phyloP scores from a whole-genome alignment of 2,113 vertebrate species.

The Manacus vitellinus region DNA sequence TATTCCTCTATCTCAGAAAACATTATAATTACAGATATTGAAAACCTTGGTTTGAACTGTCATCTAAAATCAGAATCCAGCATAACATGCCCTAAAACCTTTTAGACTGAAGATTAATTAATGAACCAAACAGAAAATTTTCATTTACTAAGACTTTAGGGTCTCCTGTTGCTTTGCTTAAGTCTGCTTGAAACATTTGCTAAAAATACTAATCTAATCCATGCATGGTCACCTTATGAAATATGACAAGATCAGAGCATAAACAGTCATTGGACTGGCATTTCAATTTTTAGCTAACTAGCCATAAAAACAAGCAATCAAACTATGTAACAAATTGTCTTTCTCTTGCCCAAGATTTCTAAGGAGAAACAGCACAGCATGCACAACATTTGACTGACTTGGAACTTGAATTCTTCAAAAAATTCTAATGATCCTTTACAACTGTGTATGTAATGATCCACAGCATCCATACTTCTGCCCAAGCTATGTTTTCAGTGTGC shows the following conservation, averaged over 20 bases:
- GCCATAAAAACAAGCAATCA: conserved; percentile 2
- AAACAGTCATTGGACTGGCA: neutral
- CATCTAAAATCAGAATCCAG: conserved; percentile 21
- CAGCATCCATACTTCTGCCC: neutral
- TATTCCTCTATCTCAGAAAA: conserved; percentile 7
- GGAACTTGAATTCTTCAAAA: neutral
- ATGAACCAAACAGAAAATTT: neutral
- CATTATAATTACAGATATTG: conserved; percentile 28
- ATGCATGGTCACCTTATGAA: neutral
- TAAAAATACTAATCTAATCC: neutral
- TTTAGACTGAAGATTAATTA: neutral
- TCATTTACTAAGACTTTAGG: neutral
- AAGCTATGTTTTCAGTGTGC: neutral
- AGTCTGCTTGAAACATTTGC: neutral
- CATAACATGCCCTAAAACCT: neutral
- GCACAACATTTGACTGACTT: neutral
- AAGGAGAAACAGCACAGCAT: neutral
- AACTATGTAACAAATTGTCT: neutral
- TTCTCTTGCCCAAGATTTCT: neutral
- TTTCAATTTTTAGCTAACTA: neutral
- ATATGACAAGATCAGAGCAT: neutral
- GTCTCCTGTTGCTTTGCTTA: neutral
- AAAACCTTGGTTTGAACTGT: conserved; percentile 25
- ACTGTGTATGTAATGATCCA: neutral
- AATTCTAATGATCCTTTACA: neutral